phyloP scores from a whole-genome alignment of 2,888 invertebrate species.

The Tetrapedia diversipes region DNA sequence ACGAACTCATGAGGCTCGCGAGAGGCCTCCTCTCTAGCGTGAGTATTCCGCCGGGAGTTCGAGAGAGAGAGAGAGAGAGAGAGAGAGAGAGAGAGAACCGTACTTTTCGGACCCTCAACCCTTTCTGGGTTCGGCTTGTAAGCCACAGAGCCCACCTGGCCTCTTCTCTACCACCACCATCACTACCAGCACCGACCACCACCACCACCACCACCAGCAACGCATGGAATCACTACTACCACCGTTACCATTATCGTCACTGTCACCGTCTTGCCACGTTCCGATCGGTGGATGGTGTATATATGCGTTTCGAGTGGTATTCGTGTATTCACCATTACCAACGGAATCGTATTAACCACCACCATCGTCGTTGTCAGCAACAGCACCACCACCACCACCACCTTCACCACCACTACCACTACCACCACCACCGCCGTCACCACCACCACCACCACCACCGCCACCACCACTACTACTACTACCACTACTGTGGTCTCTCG shows the following conservation, averaged over 20 bases:
- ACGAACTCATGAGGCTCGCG: slow-evolving; percentile 64
- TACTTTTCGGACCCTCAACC: slow-evolving; percentile 68
- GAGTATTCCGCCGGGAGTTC: slow-evolving; percentile 61
- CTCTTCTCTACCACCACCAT: slow-evolving; percentile 50
- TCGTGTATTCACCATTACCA: slow-evolving; percentile 57
- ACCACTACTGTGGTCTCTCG: slow-evolving; percentile 61
- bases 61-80: slow-evolving; percentile 84
- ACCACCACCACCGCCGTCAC: slow-evolving; percentile 49
- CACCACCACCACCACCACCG: slow-evolving; percentile 42
- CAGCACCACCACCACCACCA: slow-evolving; percentile 40
- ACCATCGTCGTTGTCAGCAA: slow-evolving; percentile 29
- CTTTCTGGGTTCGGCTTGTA: slow-evolving; percentile 62
- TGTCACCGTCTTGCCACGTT: slow-evolving; percentile 36
- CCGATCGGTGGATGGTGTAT: slow-evolving; percentile 50
- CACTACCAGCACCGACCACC: slow-evolving; percentile 45
- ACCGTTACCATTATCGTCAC: slow-evolving; percentile 40
- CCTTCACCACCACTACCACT: slow-evolving; percentile 49
- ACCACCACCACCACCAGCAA: slow-evolving; percentile 42
- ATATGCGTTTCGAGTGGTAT: slow-evolving; percentile 43
- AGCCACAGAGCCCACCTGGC: slow-evolving; percentile 67
- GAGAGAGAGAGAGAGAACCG: slow-evolving; percentile 83
- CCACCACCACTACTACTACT: slow-evolving; percentile 52
- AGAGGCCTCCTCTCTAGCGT: slow-evolving; percentile 59
- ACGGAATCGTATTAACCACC: slow-evolving; percentile 49
- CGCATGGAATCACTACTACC: slow-evolving; percentile 31